Evolutionary conservation across 2,113 vertebrate species (phyloP).

Genomic region (Melanerpes formicivorus): DNA sequence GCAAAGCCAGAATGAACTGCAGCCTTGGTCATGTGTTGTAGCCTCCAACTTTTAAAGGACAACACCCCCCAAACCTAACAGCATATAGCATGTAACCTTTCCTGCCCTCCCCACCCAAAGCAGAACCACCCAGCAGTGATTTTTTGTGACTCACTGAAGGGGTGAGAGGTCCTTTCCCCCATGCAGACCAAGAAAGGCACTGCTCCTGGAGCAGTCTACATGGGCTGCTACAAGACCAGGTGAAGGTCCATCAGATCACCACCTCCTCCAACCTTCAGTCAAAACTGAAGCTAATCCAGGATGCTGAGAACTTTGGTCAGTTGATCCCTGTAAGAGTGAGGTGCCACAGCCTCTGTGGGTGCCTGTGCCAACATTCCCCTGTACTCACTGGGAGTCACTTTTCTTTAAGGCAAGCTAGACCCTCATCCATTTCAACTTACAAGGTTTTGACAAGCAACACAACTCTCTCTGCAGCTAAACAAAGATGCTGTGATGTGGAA

Average conservation of each 20-base stretch:
- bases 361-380: neutral
- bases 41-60: neutral
- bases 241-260: neutral
- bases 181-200: neutral
- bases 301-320: neutral
- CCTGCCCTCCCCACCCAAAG: neutral
- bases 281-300: neutral
- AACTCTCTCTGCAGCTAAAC: neutral
- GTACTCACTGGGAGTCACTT: neutral
- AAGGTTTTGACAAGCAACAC: neutral
- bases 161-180: neutral
- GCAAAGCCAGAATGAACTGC: neutral
- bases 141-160: neutral
- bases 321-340: neutral
- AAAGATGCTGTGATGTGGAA: neutral
- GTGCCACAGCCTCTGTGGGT: neutral
- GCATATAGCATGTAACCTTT: rapidly evolving
- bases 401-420: neutral
- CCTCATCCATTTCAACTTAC: neutral
- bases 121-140: neutral
- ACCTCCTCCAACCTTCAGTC: neutral
- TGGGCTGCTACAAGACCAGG: rapidly evolving
- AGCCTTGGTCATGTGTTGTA: neutral
- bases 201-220: neutral
- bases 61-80: neutral